Conservation (phyloP, 2,797 vertebrate genomes). For the Apodemus agrarius region DNA sequence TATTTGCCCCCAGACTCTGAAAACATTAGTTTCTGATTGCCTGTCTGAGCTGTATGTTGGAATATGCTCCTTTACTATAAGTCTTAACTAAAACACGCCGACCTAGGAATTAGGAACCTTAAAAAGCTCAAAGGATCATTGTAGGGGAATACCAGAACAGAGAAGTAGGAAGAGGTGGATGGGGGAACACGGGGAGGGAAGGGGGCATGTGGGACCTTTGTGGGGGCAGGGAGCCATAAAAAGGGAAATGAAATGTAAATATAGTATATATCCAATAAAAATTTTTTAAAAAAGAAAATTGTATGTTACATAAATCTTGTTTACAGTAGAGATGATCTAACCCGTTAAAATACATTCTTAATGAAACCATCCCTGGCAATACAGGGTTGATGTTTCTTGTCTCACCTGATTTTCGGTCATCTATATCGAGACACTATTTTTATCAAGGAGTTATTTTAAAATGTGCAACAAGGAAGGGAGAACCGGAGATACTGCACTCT, state of each 20-base stretch:
- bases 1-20: neutral
- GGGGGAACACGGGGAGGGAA: too few species aligned
- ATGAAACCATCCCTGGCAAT: neutral
- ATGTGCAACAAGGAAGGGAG: neutral
- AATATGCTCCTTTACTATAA: neutral
- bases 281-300: too few species aligned
- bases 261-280: too few species aligned
- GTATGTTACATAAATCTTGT: neutral
- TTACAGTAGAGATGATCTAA: neutral
- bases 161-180: too few species aligned
- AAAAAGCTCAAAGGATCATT: too few species aligned
- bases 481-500: neutral
- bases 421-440: neutral
- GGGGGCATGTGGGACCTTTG: too few species aligned
- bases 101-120: neutral
- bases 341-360: neutral
- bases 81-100: slow-evolving; percentile 4
- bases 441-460: slow-evolving; percentile 31
- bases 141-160: too few species aligned
- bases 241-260: too few species aligned
- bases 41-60: neutral
- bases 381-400: neutral
- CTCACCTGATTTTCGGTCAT: neutral
- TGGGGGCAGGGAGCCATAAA: too few species aligned
- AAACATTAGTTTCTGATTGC: neutral